A percentile compares a stretch with the other conserved stretches of the same genome.
These are phyloP conservation scores for Callocephalon fimbriatum DNA, from an alignment of 2,113 vertebrate species.

Conservation along the genomic window DNA sequence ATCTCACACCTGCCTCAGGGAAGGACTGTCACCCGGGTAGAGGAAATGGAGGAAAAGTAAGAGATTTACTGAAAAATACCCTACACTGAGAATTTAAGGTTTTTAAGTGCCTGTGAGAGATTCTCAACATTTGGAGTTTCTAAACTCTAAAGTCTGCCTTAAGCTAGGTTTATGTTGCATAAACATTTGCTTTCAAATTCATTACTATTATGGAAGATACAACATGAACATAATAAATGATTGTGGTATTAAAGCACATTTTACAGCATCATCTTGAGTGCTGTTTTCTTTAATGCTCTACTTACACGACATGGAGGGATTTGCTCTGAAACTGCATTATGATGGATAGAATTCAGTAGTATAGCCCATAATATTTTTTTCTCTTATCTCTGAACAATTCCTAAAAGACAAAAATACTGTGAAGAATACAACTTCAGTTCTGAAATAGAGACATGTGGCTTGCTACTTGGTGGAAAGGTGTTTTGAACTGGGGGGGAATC, in stretches of 20 bases:
- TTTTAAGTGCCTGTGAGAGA: neutral
- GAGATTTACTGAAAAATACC: neutral
- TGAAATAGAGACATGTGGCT: neutral
- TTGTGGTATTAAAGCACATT: conserved; percentile 53
- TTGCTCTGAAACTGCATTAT: conserved; percentile 27
- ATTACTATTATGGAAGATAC: conserved; percentile 49
- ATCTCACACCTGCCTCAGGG: neutral
- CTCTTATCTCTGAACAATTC: neutral
- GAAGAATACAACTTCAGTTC: neutral
- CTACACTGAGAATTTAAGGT: neutral
- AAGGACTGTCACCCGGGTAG: neutral
- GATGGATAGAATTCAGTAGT: neutral
- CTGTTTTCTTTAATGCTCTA: conserved; percentile 52
- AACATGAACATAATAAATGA: conserved; percentile 44
- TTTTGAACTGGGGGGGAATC: neutral
- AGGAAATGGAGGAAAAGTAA: neutral
- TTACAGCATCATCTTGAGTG: conserved; percentile 52
- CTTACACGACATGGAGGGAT: conserved; percentile 46
- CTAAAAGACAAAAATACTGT: neutral
- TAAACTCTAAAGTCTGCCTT: conserved; percentile 20
- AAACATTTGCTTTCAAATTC: conserved; percentile 59
- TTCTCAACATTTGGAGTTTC: conserved; percentile 10
- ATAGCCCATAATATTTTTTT: neutral
- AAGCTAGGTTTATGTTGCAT: conserved; percentile 55
- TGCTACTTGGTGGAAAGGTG: neutral